Base-by-base conservation (phyloP, 2,888 invertebrate species). In the Drosophila aldrichi region DNA sequence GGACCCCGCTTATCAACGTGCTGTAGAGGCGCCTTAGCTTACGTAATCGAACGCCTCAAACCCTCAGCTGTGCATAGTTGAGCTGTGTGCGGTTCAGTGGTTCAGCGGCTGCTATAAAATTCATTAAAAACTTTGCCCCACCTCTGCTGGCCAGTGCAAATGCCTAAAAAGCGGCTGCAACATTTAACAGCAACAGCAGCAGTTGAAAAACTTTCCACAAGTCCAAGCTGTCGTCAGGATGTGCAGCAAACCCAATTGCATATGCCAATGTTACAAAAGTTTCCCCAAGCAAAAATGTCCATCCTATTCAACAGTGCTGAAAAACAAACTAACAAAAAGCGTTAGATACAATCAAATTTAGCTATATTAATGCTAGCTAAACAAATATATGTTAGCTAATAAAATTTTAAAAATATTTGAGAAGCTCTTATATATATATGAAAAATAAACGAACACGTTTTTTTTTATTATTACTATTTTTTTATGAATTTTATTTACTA, bases 161-260 rank as follows among this genome's bases (percentile, higher is more conserved):
- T 63, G 65, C 62, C 70, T 64, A 70, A 74, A 74, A 69, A 74
- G 70, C 74, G 80, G 57, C 76, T 73, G 73, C 73, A 82, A 86
- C 83, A 82, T 84, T 84, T 84, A 84, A 90, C 89, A 77, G 88
- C 66, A 80, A 66, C 20, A 69, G 76, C 55, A 70, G 60, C 55
- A 70, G 60, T 40, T 40, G 36, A 58, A 88, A 88, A 90, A 88
- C 74, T 90, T 88, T 71, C 44, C 56, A 81, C 87, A 84, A 84
- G 84, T 84, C 84, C 83, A 90, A 90, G 90, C 83, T 84, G 84
- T 88, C 87, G 89, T 68, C 84, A 84, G 84, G 90, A 84, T 84
- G 90, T 82, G 89, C 84, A 77, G 90, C 87, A 90, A 84, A 90
- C 84, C 89, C 89, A 84, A 84, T 90, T 84, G 90, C 84, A 84